Conservation (phyloP, 2,797 vertebrate species). For the Jordanella pulchra region DNA sequence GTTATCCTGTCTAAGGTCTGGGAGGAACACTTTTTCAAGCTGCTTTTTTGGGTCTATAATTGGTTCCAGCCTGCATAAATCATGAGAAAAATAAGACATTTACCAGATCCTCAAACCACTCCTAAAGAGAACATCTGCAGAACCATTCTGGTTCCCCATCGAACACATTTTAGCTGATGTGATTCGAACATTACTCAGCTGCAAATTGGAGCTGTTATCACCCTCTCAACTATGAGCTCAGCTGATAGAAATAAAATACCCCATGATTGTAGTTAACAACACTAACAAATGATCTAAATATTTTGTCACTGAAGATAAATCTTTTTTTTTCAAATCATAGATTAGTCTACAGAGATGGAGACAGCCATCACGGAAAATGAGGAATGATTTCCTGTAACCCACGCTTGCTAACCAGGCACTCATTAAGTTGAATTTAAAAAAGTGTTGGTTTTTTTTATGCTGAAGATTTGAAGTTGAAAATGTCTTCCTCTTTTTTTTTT, state of each 20-base stretch:
- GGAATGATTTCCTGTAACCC: constrained; percentile 27
- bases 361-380: constrained; percentile 38
- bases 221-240: constrained; percentile 42
- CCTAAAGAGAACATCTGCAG: not conserved
- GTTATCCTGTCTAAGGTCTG: not conserved
- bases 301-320: constrained; percentile 51
- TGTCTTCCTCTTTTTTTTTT: constrained; percentile 4
- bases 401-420: not conserved
- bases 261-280: constrained; percentile 39
- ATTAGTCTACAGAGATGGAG: constrained; percentile 34
- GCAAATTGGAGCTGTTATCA: constrained; percentile 41
- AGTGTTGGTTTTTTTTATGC: constrained; percentile 1
- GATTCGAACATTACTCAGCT: constrained; percentile 34
- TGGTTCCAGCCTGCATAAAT: too few relatives aligned
- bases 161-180: constrained; percentile 28
- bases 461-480: constrained; percentile 14
- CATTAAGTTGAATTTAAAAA: constrained; percentile 10
- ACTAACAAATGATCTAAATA: constrained; percentile 57
- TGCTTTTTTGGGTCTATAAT: not conserved
- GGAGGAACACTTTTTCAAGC: not conserved
- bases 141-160: constrained; percentile 4
- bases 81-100: too few relatives aligned
- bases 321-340: constrained; percentile 38
- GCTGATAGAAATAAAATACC: constrained; percentile 31
- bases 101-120: constrained; percentile 3